Conservation (phyloP, 2,888 invertebrate genomes). For the Troides oblongomaculatus region DNA sequence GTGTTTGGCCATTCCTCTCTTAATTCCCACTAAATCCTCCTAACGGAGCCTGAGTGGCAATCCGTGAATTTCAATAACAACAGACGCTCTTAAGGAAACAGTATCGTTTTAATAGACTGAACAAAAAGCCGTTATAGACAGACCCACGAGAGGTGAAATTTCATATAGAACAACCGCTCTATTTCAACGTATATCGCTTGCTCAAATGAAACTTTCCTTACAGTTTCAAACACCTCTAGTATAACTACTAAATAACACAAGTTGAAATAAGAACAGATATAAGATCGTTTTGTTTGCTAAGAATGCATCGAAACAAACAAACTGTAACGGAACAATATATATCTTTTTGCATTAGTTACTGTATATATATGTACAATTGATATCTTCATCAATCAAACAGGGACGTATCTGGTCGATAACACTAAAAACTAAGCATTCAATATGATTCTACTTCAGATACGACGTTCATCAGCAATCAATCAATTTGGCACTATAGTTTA, state of each 20-base stretch:
- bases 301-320: not conserved
- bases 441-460: too few species aligned
- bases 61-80: conserved; percentile 61
- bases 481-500: too few species aligned
- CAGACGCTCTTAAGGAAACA: conserved; percentile 50
- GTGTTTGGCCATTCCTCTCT: conserved; percentile 57
- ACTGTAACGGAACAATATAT: not conserved
- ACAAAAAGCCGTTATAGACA: conserved; percentile 51
- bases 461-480: too few species aligned
- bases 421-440: too few species aligned
- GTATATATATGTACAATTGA: not conserved
- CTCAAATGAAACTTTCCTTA: conserved; percentile 30
- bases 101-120: conserved; percentile 61
- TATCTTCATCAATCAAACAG: too few species aligned
- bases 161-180: conserved; percentile 27
- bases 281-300: not conserved
- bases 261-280: not conserved
- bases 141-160: conserved; percentile 19
- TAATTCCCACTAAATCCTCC: conserved; percentile 65
- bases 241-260: not conserved
- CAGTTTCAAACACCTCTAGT: conserved; percentile 23
- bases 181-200: conserved; percentile 39
- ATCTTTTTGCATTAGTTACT: not conserved
- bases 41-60: conserved; percentile 62
- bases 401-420: too few species aligned